These are phyloP conservation scores for Microctenopoma lineatum DNA, from an alignment of 2,797 vertebrate genomes.

Conservation along the genomic window DNA sequence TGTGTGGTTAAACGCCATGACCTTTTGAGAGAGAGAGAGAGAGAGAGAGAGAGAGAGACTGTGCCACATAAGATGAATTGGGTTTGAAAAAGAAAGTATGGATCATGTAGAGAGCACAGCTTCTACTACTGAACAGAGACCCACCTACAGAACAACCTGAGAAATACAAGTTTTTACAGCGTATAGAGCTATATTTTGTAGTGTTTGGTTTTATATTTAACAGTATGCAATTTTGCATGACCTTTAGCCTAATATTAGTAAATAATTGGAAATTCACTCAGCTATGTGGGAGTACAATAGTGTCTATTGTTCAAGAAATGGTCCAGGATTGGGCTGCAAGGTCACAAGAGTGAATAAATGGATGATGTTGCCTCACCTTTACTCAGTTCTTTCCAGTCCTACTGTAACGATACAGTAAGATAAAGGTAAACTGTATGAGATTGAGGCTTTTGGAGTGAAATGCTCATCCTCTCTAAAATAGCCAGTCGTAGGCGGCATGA, in stretches of 20 bases:
- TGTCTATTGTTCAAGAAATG: conserved; percentile 61
- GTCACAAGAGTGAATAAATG: conserved; percentile 34
- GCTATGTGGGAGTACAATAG: conserved; percentile 65
- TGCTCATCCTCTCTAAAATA: conserved; percentile 45
- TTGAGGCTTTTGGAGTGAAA: conserved; percentile 31
- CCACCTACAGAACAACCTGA: background rate
- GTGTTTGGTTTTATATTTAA: conserved; percentile 2
- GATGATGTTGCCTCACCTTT: conserved; percentile 33
- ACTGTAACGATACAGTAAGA: background rate
- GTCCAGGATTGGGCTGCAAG: conserved; percentile 30
- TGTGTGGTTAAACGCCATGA: conserved; percentile 42
- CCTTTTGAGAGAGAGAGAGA: conserved; percentile 20
- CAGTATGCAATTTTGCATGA: conserved; percentile 9
- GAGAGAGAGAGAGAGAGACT: conserved; percentile 7
- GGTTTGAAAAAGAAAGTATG: conserved; percentile 14
- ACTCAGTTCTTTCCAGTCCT: conserved; percentile 4
- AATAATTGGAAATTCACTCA: conserved; percentile 61
- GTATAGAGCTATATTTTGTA: background rate
- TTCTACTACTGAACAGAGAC: background rate
- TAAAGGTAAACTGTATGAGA: conserved; percentile 22
- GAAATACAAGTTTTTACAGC: background rate
- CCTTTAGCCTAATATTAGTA: conserved; percentile 47
- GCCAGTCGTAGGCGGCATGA: conserved; percentile 60
- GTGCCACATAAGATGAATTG: conserved; percentile 43
- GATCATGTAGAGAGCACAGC: conserved; percentile 12